phyloP scores from a whole-genome alignment of 2,888 invertebrate genomes.

The Sclerodermus sp. region DNA sequence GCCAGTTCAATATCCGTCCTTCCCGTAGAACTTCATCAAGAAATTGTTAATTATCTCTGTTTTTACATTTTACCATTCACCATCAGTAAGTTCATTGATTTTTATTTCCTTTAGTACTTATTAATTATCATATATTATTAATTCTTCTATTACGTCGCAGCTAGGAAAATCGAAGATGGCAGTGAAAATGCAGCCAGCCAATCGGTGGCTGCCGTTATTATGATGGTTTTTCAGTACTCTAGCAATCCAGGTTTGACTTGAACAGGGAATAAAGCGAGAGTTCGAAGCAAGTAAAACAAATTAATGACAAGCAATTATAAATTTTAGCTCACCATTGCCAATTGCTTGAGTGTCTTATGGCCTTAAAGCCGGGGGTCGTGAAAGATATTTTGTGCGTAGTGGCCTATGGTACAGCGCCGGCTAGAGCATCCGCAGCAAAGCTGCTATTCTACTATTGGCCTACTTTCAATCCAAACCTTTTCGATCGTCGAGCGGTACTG shows the following conservation, averaged over 20 bases:
- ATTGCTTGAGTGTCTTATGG: slow-evolving; percentile 94
- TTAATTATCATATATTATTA: not conserved
- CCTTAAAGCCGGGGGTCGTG: slow-evolving; percentile 84
- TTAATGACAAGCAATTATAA: too few species aligned
- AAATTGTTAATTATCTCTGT: slow-evolving; percentile 91
- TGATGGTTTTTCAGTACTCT: slow-evolving; percentile 97
- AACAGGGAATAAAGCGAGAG: not conserved
- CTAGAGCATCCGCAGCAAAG: slow-evolving; percentile 93
- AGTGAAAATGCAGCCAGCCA: slow-evolving; percentile 80
- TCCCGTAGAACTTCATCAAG: slow-evolving; percentile 87
- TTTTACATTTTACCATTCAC: slow-evolving; percentile 96
- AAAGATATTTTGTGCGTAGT: slow-evolving; percentile 94
- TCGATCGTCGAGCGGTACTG: slow-evolving; percentile 84
- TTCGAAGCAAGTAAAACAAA: too few species aligned
- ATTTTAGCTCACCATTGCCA: slow-evolving; percentile 97
- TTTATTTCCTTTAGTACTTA: too few species aligned
- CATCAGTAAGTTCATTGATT: slow-evolving; percentile 69
- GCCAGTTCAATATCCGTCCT: slow-evolving; percentile 93
- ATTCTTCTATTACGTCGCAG: slow-evolving; percentile 54
- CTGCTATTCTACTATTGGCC: slow-evolving; percentile 99
- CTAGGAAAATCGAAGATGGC: slow-evolving; percentile 72
- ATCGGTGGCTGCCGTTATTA: slow-evolving; percentile 89
- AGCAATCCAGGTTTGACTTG: slow-evolving; percentile 76
- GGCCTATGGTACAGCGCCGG: slow-evolving; percentile 93
- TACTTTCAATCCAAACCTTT: slow-evolving; percentile 89